Base-by-base conservation (phyloP, 1,140 invertebrate species). In the Philopotamus ludificatus region DNA sequence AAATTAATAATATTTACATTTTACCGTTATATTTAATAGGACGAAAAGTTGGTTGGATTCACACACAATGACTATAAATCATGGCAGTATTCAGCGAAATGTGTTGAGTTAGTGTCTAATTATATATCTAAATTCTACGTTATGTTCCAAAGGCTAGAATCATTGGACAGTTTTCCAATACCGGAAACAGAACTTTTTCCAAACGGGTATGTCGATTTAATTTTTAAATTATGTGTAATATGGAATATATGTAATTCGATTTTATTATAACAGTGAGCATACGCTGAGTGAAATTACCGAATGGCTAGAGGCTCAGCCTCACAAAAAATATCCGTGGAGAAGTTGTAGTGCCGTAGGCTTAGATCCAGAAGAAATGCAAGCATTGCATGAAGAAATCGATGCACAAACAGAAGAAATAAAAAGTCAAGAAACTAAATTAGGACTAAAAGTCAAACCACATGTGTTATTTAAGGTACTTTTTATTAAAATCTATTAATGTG, bases 41-140 rank as follows among this genome's bases (percentile, higher is more conserved):
- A 86, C 70, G 82, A 83, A 73, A 80, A 91, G 77, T 82, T 94
- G 0, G 83, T 87, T 22, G 94, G 93, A 8, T 97, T 89, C 74
- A 94, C 94, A 0, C 88, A 82, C 53, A 90, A 87, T 73, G 74
- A 82, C 0, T 83, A 84, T 12, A 84, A 84, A 66, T 75, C 83
- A 20, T 97, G 94, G 94, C 74, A 85, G 4, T 97, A 95, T 74
- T 93, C 94, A 1, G 70, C 80, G n/a, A 88, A 90, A 71, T 85
- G 89, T 10, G 71, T 93, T 0, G 77, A 89, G n/a, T 74, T 90
- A 0, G 83, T 97, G 15, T 71, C 76, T 21, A 75, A 80, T 1
- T 97, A 95, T 73, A 83, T 88, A 63, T 53, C 77, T 8, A 79
- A 84, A 63, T 97, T 86, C 79, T 90, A 91, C 0, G 84, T 88